Base-by-base conservation (phyloP, 2,113 vertebrate species). In the Taurulus bubalis region DNA sequence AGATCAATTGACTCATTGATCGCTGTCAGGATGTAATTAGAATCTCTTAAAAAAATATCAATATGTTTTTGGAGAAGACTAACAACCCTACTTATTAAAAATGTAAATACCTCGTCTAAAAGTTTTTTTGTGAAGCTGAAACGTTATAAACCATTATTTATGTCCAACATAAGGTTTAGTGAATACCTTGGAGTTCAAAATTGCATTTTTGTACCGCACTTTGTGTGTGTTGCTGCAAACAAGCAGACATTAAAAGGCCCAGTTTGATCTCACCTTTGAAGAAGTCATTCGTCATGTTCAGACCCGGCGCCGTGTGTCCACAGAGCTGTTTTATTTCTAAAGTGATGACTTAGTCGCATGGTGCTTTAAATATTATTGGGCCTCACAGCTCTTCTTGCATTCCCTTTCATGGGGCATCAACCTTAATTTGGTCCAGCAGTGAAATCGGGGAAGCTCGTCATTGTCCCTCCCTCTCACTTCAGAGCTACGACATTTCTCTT, bases 391-490 rank as follows among this genome's bases (percentile, higher is more conserved):
- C 82, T 74, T 87, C 84, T 75, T 80, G 72, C 80, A 83, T 87
- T 85, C 83, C 82, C 77, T 74, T 92, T 92, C 88, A 94, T 90
- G 91, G 89, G 84, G 67, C 92, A 94, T 94, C 92, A 89, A 90
- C 71, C 91, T 91, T 93, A 77, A 92, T 94, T 80, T 87, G 75
- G 66, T 28, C 79, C 36, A 59, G 80, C 72, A 79, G 73, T 89
- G 88, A 89, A 87, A 90, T 74, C 83, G 49, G 32, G 70, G 77
- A 79, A 71, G 75, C 87, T 81, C 63, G 26, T 83, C 76, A 26
- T 62, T 22, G 18, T 73, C 26, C 63, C 74, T 75, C 49, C 71
- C 71, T 78, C 49, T 71, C 64, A 24, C 53, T 66, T 62, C 42
- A 76, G 65, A 58, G 68, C 75, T 78, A 72, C 12, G 0, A 10